Conservation (phyloP, 1,140 invertebrate species). For the Drosophila mauritiana region DNA sequence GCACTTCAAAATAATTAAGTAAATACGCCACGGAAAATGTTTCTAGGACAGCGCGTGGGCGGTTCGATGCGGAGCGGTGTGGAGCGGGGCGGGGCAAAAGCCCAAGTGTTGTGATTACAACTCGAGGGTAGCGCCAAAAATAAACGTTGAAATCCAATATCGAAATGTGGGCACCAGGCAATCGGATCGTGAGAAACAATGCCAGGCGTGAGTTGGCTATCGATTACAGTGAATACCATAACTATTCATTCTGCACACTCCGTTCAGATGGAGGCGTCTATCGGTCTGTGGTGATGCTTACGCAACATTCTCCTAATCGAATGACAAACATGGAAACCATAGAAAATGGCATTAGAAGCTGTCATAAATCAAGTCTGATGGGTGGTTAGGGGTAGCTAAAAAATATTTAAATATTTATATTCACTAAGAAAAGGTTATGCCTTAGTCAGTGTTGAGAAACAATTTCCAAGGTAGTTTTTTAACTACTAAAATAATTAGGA, state of each 20-base stretch:
- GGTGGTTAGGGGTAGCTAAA: neutral
- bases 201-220: slow-evolving; percentile 57
- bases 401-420: neutral
- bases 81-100: slow-evolving; percentile 8
- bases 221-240: slow-evolving; percentile 51
- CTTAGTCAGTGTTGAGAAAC: neutral
- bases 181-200: slow-evolving; percentile 65
- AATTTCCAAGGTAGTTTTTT: neutral
- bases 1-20: slow-evolving; percentile 82
- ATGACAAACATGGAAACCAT: slow-evolving; percentile 18
- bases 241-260: neutral
- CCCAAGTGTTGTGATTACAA: slow-evolving; percentile 60
- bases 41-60: slow-evolving; percentile 16
- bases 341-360: neutral
- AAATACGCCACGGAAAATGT: slow-evolving; percentile 71
- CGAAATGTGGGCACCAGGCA: slow-evolving; percentile 54
- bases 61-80: neutral
- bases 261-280: slow-evolving; percentile 20
- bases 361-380: slow-evolving; percentile 17
- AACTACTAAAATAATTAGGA: too few species aligned
- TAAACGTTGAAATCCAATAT: slow-evolving; percentile 75
- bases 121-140: slow-evolving; percentile 59
- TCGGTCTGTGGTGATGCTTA: slow-evolving; percentile 22
- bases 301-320: slow-evolving; percentile 24
- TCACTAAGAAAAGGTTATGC: too few species aligned